Conservation (phyloP, 2,113 vertebrate species). For the Stigmatopora argus region DNA sequence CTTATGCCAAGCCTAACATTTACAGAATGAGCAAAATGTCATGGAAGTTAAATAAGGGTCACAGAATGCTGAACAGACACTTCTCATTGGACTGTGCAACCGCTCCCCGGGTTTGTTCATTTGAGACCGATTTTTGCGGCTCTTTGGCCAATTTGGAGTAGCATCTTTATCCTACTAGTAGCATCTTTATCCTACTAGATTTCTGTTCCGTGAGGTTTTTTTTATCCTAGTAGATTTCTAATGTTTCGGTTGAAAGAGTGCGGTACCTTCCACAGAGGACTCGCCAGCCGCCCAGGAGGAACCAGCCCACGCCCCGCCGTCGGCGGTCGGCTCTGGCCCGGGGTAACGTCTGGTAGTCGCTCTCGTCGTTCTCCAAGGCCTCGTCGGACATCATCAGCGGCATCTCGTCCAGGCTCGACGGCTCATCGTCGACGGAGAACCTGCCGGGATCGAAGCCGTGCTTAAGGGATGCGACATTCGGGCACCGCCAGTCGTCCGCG, state of each 20-base stretch:
- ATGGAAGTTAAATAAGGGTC: not conserved
- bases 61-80: not conserved
- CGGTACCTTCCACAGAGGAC: slow-evolving; percentile 83
- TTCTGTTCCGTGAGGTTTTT: too few relatives aligned
- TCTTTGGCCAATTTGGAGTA: too few relatives aligned
- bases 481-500: not conserved
- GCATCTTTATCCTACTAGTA: too few relatives aligned
- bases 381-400: slow-evolving; percentile 99
- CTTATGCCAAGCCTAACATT: not conserved
- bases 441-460: slow-evolving; percentile 49
- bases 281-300: slow-evolving; percentile 91
- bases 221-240: too few relatives aligned
- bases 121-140: too few relatives aligned
- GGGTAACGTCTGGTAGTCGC: slow-evolving; percentile 92
- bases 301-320: slow-evolving; percentile 81
- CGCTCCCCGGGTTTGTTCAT: too few relatives aligned
- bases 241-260: too few relatives aligned
- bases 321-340: slow-evolving; percentile 77
- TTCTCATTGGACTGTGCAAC: too few relatives aligned
- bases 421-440: slow-evolving; percentile 89
- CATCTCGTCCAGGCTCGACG: slow-evolving; percentile 93
- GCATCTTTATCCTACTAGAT: too few relatives aligned
- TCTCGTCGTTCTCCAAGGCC: slow-evolving; percentile 94
- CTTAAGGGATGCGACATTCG: not conserved
- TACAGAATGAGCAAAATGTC: not conserved